These are phyloP conservation scores for Baccha elongata DNA, from an alignment of 2,888 invertebrate species.

Conservation along the genomic window DNA sequence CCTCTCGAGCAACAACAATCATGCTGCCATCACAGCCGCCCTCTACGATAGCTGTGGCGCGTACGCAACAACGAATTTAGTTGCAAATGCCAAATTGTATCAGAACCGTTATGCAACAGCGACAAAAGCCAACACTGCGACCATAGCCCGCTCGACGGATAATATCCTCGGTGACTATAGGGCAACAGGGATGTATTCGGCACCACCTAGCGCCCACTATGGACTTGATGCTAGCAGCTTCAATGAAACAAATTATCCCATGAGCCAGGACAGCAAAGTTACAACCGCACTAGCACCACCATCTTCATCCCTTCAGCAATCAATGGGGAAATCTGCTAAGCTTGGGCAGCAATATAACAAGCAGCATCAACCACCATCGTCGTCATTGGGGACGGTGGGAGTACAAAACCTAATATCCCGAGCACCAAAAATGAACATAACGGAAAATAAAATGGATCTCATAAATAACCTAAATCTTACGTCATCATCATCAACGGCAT, in stretches of 20 bases:
- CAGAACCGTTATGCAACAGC: slow-evolving; percentile 80
- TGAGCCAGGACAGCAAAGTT: slow-evolving; percentile 75
- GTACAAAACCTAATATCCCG: slow-evolving; percentile 68
- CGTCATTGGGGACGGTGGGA: slow-evolving; percentile 54
- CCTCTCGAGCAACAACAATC: slow-evolving; percentile 74
- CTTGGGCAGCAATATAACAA: slow-evolving; percentile 72
- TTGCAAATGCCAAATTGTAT: slow-evolving; percentile 82
- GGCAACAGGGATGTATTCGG: slow-evolving; percentile 81
- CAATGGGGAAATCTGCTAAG: slow-evolving; percentile 74
- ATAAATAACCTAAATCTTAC: slow-evolving; percentile 78
- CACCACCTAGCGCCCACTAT: slow-evolving; percentile 82
- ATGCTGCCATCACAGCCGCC: slow-evolving; percentile 73
- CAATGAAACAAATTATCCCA: slow-evolving; percentile 75
- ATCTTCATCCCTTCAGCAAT: slow-evolving; percentile 40
- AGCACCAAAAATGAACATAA: slow-evolving; percentile 81
- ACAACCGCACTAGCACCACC: slow-evolving; percentile 45
- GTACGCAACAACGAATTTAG: slow-evolving; percentile 82
- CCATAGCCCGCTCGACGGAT: slow-evolving; percentile 62
- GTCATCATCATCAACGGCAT: slow-evolving; percentile 75
- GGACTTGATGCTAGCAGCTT: slow-evolving; percentile 75
- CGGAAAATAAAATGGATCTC: slow-evolving; percentile 81
- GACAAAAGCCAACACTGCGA: slow-evolving; percentile 62
- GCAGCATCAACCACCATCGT: slow-evolving; percentile 45
- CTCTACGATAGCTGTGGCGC: slow-evolving; percentile 82
- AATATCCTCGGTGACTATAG: slow-evolving; percentile 78